These are phyloP conservation scores for Scaptomyza flava DNA, from an alignment of 2,888 invertebrate species.

Conservation along the genomic window DNA sequence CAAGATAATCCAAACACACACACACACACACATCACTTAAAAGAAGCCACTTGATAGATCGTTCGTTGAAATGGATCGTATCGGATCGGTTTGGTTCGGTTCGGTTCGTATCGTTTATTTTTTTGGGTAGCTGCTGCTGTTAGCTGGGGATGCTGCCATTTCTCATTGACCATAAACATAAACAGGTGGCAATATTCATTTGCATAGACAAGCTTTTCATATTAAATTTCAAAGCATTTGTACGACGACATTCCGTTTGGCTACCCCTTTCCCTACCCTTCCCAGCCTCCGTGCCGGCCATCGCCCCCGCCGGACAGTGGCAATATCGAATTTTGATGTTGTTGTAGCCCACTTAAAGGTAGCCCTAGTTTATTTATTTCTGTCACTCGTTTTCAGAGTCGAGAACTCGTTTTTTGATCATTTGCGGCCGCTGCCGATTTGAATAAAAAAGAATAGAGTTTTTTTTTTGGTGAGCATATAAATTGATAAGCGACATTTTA, in stretches of 20 bases:
- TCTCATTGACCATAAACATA: slow-evolving; percentile 70
- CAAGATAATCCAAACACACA: slow-evolving; percentile 63
- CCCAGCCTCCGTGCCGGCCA: neutral
- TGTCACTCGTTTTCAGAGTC: slow-evolving; percentile 21
- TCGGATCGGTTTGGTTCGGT: slow-evolving; percentile 10
- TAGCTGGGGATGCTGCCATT: slow-evolving; percentile 51
- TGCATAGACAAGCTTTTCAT: slow-evolving; percentile 78
- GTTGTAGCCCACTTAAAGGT: slow-evolving; percentile 38
- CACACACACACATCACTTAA: slow-evolving; percentile 6
- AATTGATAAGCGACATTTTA: slow-evolving; percentile 50
- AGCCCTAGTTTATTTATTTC: slow-evolving; percentile 39
- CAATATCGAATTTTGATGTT: slow-evolving; percentile 44
- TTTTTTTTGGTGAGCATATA: slow-evolving; percentile 48
- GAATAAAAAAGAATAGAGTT: slow-evolving; percentile 10
- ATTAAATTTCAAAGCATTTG: slow-evolving; percentile 77
- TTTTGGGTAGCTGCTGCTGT: slow-evolving; percentile 19
- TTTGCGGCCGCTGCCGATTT: slow-evolving; percentile 57
- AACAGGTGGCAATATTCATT: slow-evolving; percentile 82
- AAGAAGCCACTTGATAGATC: slow-evolving; percentile 64
- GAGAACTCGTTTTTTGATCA: slow-evolving; percentile 63
- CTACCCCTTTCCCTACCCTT: neutral
- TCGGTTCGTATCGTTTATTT: slow-evolving; percentile 18
- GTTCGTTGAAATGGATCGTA: slow-evolving; percentile 37
- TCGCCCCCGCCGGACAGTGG: slow-evolving; percentile 42
- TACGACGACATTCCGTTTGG: slow-evolving; percentile 66